Base-by-base conservation (phyloP, 2,797 vertebrate genomes). In the Macrochelys suwanniensis region DNA sequence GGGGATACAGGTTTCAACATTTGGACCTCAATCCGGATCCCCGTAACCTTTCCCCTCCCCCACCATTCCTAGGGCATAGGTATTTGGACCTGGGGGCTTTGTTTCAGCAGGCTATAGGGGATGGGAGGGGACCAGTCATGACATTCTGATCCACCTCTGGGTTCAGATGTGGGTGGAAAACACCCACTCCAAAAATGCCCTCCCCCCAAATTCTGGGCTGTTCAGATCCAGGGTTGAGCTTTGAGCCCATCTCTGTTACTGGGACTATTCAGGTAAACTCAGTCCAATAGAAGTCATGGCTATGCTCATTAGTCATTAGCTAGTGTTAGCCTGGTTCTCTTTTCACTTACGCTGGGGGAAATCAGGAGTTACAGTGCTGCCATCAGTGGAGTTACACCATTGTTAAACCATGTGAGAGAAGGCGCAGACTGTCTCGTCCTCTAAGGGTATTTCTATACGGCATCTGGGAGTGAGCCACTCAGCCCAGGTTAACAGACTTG, bases 211-310 rank as follows among this genome's bases (percentile, higher is more conserved):
- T 71, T 57, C 86, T 82, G 37, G 6, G 79, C 6, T 26, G 31
- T 81, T 86, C 56, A 54, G 37, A 68, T 68, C 86, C 84, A 89
- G 82, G 68, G 80, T n/a, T 42, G 91, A 71, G 49, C 74, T 96
- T 90, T 92, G 90, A 79, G 82, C 89, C 86, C 74, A 80, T 45
- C 26, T 77, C 74, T 49, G 23, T 26, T 68, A 5, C 17, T 76
- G 71, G 45, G 42, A 47, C 42, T 28, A 68, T 47, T 86, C 94
- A 96, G 68, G 94, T 97, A 96, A 96, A 76, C 37, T 96, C 96
- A 96, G 93, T 96, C 96, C 96, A 97, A 95, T 96, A 97, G 94
- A 97, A 96, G 96, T 95, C 96, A 97, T 97, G 96, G 94, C 97
- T 97, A 97, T 95, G 93, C 96, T 96, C 96, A 95, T 94, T 96